A percentile compares a stretch with the other conserved stretches of the same genome.
Conservation (phyloP, 2,113 vertebrate genomes). For the Leptobrachium ailaonicum region DNA sequence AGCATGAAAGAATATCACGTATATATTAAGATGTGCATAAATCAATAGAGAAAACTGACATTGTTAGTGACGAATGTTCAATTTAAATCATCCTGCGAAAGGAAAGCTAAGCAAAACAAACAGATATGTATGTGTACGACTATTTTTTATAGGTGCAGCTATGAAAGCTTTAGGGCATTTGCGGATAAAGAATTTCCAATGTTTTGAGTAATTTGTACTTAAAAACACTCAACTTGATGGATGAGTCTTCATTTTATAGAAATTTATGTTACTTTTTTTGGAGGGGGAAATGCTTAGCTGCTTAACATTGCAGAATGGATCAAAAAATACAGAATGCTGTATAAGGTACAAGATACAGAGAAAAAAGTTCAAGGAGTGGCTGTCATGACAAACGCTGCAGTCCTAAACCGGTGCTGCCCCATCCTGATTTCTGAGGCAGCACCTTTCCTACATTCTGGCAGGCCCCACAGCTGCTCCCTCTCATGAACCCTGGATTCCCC, state of each 20-base stretch:
- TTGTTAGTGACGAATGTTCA: not conserved
- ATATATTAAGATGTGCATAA: not conserved
- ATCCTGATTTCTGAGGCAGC: too few relatives aligned
- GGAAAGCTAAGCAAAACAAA: slow-evolving; percentile 1
- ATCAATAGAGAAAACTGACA: not conserved
- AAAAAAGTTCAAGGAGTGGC: too few relatives aligned
- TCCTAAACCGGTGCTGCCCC: too few relatives aligned
- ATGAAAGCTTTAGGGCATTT: not conserved
- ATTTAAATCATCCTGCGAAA: not conserved
- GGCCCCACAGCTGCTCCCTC: too few relatives aligned
- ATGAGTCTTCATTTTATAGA: slow-evolving; percentile 22
- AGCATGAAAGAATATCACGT: not conserved
- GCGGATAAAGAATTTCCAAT: slow-evolving; percentile 14
- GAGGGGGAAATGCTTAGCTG: not conserved
- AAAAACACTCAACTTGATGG: slow-evolving; percentile 26
- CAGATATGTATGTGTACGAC: not conserved
- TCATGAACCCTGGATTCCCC: too few relatives aligned
- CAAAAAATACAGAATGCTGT: too few relatives aligned
- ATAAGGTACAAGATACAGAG: too few relatives aligned
- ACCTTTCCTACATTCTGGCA: too few relatives aligned
- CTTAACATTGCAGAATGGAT: slow-evolving; percentile 19
- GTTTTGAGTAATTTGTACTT: slow-evolving; percentile 20
- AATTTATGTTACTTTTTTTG: slow-evolving; percentile 31
- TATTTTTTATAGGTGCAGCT: not conserved
- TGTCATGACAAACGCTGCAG: too few relatives aligned